Conservation (phyloP, 2,113 vertebrate species). For the Syngnathus typhle region DNA sequence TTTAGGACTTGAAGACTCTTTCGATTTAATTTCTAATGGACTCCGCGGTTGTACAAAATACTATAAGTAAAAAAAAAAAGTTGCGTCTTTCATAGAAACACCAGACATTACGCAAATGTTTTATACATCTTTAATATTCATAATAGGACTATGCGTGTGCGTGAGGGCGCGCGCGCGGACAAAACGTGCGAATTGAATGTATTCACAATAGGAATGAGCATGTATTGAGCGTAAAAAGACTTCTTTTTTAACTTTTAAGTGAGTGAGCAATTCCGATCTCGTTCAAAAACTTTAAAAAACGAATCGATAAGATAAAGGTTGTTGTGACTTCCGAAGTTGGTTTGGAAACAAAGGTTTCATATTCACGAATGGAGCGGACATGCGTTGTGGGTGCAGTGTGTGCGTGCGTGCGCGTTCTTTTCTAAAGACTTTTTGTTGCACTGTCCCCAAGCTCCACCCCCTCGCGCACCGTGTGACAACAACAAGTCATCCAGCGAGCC, state of each 20-base stretch:
- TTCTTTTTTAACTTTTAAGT: too few species aligned
- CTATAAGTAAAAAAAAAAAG: too few species aligned
- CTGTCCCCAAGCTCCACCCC: constrained; percentile 92
- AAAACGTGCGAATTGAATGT: background rate
- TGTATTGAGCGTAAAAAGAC: too few species aligned
- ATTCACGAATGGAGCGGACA: background rate
- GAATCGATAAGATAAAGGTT: background rate
- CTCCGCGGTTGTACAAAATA: background rate
- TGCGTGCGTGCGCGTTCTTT: constrained; percentile 64
- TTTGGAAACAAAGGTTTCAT: background rate
- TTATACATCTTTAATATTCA: background rate
- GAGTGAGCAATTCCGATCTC: background rate
- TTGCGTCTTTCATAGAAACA: background rate
- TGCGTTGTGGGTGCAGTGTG: background rate
- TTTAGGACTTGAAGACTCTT: background rate
- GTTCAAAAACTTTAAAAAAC: background rate
- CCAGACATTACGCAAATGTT: background rate
- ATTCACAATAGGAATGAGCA: too few species aligned
- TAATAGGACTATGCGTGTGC: background rate
- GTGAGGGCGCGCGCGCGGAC: background rate
- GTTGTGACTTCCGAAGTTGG: background rate
- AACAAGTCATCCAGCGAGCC: constrained; percentile 92
- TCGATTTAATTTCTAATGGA: background rate
- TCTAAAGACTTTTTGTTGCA: constrained; percentile 75
- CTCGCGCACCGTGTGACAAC: constrained; percentile 92